Percentiles rank a stretch among this genome's conserved stretches.
phyloP scores from a whole-genome alignment of 2,113 vertebrate species.

The Notothenia rossii region DNA sequence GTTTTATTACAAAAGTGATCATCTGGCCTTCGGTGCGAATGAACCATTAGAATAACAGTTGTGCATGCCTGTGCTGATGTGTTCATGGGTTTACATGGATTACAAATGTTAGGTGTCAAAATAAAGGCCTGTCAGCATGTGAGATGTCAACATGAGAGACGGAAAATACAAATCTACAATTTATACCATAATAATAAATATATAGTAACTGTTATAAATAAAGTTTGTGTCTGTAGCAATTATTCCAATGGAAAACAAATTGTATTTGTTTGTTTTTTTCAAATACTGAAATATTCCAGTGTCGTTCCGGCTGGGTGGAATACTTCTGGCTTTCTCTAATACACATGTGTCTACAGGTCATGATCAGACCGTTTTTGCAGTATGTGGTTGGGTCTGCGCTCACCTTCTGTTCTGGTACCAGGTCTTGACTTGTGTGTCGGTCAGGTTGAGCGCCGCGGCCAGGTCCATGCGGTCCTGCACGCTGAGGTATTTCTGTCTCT shows the following conservation, averaged over 20 bases:
- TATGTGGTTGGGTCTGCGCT: background rate
- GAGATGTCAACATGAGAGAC: too few species aligned
- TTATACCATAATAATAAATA: background rate
- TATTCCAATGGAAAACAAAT: background rate
- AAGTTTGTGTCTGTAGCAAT: background rate
- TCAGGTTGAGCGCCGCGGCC: constrained; percentile 95
- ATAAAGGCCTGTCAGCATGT: background rate
- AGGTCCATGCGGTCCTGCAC: constrained; percentile 99
- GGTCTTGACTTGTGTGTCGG: constrained; percentile 96
- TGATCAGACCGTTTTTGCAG: background rate
- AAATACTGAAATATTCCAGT: background rate
- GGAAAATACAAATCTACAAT: background rate
- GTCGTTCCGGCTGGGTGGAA: background rate
- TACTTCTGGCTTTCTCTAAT: too few species aligned
- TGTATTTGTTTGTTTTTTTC: background rate
- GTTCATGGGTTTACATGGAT: background rate
- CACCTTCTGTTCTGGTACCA: constrained; percentile 97
- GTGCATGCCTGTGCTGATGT: background rate
- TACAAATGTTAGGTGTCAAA: background rate
- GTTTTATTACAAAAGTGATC: background rate
- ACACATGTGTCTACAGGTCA: background rate
- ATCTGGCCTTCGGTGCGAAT: background rate
- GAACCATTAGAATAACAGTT: background rate
- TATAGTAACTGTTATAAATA: background rate
- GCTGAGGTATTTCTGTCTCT: constrained; percentile 98